phyloP scores from a whole-genome alignment of 2,797 vertebrate species.

The Gallinago stenura region DNA sequence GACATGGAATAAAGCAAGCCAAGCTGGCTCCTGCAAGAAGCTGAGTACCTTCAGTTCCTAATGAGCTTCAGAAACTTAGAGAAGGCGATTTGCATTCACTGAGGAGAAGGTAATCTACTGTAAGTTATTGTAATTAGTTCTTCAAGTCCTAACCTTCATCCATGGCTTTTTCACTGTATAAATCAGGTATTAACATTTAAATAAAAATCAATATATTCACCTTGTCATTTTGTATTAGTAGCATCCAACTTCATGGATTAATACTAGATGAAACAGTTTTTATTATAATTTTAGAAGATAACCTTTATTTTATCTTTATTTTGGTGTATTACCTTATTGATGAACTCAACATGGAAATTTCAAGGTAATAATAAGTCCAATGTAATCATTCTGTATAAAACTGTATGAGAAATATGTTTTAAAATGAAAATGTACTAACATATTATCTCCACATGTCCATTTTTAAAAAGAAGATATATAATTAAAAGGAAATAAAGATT shows the following conservation, averaged over 20 bases:
- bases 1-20: background rate
- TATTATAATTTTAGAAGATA: background rate
- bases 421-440: background rate
- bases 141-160: background rate
- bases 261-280: background rate
- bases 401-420: background rate
- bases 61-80: background rate
- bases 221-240: background rate
- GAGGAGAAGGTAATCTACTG: background rate
- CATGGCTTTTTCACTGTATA: background rate
- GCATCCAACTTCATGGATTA: background rate
- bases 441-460: background rate
- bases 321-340: background rate
- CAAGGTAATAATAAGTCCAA: background rate
- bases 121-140: background rate
- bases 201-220: background rate
- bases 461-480: background rate
- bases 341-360: background rate
- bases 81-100: background rate
- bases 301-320: background rate
- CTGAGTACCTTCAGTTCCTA: background rate
- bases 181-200: background rate
- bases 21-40: background rate
- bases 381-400: background rate
- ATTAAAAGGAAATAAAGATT: constrained; percentile 38